Evolutionary conservation across 2,888 invertebrate genomes (phyloP).

Genomic region (Meteorus cinctellus): DNA sequence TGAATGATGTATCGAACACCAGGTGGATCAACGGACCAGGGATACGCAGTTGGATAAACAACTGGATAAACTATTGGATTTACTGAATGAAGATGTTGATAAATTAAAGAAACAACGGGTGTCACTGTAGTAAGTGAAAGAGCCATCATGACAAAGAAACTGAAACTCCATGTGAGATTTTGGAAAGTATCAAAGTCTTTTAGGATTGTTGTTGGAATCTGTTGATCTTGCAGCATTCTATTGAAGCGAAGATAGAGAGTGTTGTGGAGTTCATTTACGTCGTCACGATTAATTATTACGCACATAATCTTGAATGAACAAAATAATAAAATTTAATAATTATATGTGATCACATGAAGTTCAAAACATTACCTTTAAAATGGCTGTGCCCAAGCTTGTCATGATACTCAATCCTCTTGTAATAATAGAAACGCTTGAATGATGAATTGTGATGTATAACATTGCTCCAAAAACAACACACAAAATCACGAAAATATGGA

Average conservation of each 20-base stretch:
- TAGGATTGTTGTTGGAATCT: background rate
- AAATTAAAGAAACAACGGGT: conserved; percentile 46
- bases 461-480: no score
- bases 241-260: conserved; percentile 22
- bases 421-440: conserved; percentile 36
- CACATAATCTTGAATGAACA: conserved; percentile 36
- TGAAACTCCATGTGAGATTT: conserved; percentile 14
- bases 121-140: conserved; percentile 28
- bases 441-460: conserved; percentile 38
- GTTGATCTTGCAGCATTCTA: background rate
- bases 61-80: conserved; percentile 46
- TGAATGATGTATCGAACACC: conserved; percentile 49
- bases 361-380: conserved; percentile 29
- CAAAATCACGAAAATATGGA: no score
- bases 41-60: conserved; percentile 49
- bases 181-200: background rate
- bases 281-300: conserved; percentile 34
- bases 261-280: conserved; percentile 37
- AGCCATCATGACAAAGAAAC: background rate
- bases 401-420: conserved; percentile 47
- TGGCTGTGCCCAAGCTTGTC: conserved; percentile 39
- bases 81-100: conserved; percentile 35
- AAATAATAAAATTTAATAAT: background rate
- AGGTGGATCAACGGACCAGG: conserved; percentile 49
- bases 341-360: background rate